A percentile compares a stretch with the other conserved stretches of the same genome.
phyloP scores from a whole-genome alignment of 2,797 vertebrate species.

The Cirrhinus molitorella region DNA sequence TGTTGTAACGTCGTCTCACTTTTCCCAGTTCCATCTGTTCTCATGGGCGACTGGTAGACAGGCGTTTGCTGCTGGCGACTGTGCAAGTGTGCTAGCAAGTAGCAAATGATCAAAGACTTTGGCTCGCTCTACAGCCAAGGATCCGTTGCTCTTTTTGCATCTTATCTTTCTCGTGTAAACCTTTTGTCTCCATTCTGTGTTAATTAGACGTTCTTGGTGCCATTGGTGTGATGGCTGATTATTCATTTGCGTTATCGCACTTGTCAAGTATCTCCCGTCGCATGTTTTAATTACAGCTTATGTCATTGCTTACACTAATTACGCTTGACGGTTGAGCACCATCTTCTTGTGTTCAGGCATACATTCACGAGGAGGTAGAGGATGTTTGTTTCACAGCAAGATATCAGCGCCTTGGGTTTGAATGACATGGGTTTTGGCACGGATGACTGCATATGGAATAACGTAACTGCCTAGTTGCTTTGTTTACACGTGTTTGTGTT shows the following conservation, averaged over 20 bases:
- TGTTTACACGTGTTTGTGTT: constrained; percentile 45
- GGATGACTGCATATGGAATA: constrained; percentile 41
- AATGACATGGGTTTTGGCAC: constrained; percentile 51
- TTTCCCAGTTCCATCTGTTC: constrained; percentile 55
- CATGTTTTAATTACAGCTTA: constrained; percentile 70
- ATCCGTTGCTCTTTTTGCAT: constrained; percentile 32
- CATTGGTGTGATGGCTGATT: constrained; percentile 64
- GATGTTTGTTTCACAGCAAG: constrained; percentile 51
- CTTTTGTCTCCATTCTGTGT: constrained; percentile 36
- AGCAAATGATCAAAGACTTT: constrained; percentile 48
- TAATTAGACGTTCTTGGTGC: constrained; percentile 71
- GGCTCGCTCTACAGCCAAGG: constrained; percentile 14
- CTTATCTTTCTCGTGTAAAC: constrained; percentile 34
- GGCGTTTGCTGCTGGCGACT: constrained; percentile 33
- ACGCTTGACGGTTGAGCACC: constrained; percentile 13
- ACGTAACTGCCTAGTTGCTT: constrained; percentile 40
- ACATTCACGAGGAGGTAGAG: constrained; percentile 39
- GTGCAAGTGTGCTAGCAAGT: constrained; percentile 31
- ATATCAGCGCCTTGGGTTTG: constrained; percentile 33
- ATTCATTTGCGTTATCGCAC: constrained; percentile 64
- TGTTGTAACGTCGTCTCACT: constrained; percentile 39
- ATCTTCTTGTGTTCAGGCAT: constrained; percentile 23
- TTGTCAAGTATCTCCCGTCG: constrained; percentile 69
- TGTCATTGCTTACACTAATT: constrained; percentile 56
- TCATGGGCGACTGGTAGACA: constrained; percentile 39